Evolutionary conservation across 2,888 invertebrate genomes (phyloP).

Genomic region (Alcis repandata): DNA sequence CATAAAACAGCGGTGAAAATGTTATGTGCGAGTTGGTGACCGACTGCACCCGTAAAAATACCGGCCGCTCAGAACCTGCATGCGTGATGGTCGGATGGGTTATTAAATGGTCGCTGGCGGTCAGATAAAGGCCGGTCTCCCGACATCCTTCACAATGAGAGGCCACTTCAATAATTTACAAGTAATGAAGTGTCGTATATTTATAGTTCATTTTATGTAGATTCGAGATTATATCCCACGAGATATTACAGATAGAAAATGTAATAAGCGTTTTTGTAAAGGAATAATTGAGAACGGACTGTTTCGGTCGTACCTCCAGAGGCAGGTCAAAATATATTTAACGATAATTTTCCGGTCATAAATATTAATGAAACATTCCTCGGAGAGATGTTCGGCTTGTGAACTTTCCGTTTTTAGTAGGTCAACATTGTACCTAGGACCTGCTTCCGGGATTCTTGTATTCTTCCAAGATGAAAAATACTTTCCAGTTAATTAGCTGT

Average conservation of each 20-base stretch:
- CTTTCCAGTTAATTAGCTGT: constrained; percentile 10
- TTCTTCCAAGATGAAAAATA: constrained; percentile 26
- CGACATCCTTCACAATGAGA: constrained; percentile 36
- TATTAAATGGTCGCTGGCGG: constrained; percentile 45
- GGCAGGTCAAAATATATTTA: constrained; percentile 76
- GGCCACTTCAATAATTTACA: constrained; percentile 36
- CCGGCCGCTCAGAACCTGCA: constrained; percentile 35
- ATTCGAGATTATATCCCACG: constrained; percentile 35
- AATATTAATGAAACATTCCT: constrained; percentile 81
- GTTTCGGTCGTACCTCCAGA: constrained; percentile 61
- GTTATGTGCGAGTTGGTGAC: constrained; percentile 45
- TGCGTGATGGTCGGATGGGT: constrained; percentile 37
- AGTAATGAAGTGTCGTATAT: constrained; percentile 47
- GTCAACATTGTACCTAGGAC: constrained; percentile 56
- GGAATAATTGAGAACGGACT: constrained; percentile 50
- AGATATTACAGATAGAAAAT: constrained; percentile 45
- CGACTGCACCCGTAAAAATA: constrained; percentile 47
- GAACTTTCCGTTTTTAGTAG: constrained; percentile 57
- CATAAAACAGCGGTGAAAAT: constrained; percentile 49
- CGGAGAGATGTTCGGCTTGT: constrained; percentile 61
- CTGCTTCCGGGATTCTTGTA: constrained; percentile 41
- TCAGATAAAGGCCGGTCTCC: constrained; percentile 38
- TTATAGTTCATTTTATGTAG: constrained; percentile 39
- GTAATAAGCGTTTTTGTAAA: constrained; percentile 55
- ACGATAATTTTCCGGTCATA: constrained; percentile 81